Percentiles rank a stretch among this genome's conserved stretches.
phyloP scores from a whole-genome alignment of 1,140 invertebrate species.

The Scaptomyza montana region DNA sequence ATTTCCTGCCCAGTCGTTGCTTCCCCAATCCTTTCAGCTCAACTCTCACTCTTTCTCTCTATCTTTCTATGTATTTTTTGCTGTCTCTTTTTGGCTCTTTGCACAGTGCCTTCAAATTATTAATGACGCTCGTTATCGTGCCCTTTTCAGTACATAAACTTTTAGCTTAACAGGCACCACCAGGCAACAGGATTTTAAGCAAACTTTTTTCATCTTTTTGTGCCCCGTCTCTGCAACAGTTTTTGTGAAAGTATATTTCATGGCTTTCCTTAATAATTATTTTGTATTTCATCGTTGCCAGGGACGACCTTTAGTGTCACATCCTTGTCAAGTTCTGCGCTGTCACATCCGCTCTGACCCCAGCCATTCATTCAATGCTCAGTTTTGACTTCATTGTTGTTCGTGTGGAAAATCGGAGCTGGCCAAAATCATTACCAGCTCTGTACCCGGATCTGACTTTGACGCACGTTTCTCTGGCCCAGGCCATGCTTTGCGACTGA shows the following conservation, averaged over 20 bases:
- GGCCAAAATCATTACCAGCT: constrained; percentile 39
- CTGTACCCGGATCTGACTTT: constrained; percentile 39
- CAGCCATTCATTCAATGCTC: constrained; percentile 1
- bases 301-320: constrained; percentile 78
- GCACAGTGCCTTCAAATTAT: constrained; percentile 74
- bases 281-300: constrained; percentile 71
- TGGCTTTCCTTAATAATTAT: constrained; percentile 73
- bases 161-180: constrained; percentile 63
- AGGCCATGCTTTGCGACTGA: constrained; percentile 53
- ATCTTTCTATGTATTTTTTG: background rate
- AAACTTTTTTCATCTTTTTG: constrained; percentile 51
- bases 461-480: constrained; percentile 49
- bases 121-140: constrained; percentile 82
- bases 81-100: background rate
- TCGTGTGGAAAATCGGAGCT: constrained; percentile 75
- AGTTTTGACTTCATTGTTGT: constrained; percentile 51
- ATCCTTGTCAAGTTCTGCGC: constrained; percentile 72
- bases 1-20: constrained; percentile 43
- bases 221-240: background rate
- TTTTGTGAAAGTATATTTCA: constrained; percentile 47
- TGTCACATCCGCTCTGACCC: constrained; percentile 48
- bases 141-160: constrained; percentile 83
- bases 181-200: constrained; percentile 26
- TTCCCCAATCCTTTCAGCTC: background rate
- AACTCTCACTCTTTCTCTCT: background rate